phyloP scores from a whole-genome alignment of 2,113 vertebrate genomes.

The Synchiropus splendidus region DNA sequence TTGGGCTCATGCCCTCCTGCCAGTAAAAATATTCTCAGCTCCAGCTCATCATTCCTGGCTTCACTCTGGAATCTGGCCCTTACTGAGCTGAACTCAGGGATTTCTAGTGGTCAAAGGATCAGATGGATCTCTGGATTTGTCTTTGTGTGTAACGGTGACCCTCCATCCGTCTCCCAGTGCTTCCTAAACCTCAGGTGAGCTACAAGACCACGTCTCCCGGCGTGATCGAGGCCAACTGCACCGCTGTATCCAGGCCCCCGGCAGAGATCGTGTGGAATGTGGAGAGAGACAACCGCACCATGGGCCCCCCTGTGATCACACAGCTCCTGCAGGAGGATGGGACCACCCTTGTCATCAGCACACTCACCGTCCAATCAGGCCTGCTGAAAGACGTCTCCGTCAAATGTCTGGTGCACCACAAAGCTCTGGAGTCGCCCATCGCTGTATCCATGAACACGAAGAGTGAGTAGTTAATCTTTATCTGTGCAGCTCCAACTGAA shows the following conservation, averaged over 20 bases:
- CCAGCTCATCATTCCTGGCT: slow-evolving; percentile 38
- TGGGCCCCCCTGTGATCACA: slow-evolving; percentile 47
- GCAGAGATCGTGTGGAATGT: slow-evolving; percentile 70
- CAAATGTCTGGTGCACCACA: slow-evolving; percentile 73
- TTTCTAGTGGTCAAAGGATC: neutral
- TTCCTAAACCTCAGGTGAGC: slow-evolving; percentile 71
- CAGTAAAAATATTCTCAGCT: slow-evolving; percentile 45
- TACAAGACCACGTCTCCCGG: slow-evolving; percentile 64
- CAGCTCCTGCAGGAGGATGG: slow-evolving; percentile 52
- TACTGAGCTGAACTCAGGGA: too few species aligned
- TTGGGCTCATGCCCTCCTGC: slow-evolving; percentile 34
- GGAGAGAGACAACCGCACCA: slow-evolving; percentile 64
- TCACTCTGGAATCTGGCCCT: slow-evolving; percentile 27
- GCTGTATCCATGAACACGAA: slow-evolving; percentile 75
- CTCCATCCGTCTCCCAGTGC: slow-evolving; percentile 36
- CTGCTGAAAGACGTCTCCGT: slow-evolving; percentile 68
- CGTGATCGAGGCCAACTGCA: slow-evolving; percentile 72
- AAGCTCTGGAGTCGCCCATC: slow-evolving; percentile 68
- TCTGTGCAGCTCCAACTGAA: too few species aligned
- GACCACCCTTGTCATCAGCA: slow-evolving; percentile 67
- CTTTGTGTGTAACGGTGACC: neutral
- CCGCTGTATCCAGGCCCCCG: slow-evolving; percentile 55
- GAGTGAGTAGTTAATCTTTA: slow-evolving; percentile 56
- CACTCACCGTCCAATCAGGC: slow-evolving; percentile 52
- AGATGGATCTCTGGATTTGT: neutral